Evolutionary conservation across 2,113 vertebrate species (phyloP).

Genomic region (Pelecanus crispus): DNA sequence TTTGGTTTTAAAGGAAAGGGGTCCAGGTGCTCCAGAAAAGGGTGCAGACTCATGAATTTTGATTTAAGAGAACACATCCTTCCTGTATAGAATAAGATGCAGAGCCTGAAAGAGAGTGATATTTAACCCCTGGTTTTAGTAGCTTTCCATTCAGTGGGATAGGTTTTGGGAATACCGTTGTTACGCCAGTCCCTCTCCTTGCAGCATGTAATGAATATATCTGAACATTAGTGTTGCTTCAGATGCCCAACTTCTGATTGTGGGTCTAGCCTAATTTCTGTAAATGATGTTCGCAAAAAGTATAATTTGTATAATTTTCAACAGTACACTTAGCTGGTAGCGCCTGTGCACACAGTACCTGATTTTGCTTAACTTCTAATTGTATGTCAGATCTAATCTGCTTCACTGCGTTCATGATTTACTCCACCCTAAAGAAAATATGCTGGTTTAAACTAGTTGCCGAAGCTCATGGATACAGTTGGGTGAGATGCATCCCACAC

Average conservation of each 20-base stretch:
- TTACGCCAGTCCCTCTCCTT: background rate
- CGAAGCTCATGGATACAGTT: background rate
- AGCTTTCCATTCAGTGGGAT: background rate
- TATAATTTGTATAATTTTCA: background rate
- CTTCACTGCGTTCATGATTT: background rate
- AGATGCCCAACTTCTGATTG: background rate
- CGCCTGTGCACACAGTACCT: background rate
- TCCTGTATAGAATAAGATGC: background rate
- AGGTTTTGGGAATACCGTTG: background rate
- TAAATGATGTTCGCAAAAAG: background rate
- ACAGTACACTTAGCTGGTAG: background rate
- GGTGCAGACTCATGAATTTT: background rate
- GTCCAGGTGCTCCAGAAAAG: background rate
- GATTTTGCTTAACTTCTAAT: background rate
- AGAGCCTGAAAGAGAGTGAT: background rate
- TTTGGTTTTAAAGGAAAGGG: background rate
- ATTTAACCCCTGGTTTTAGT: background rate
- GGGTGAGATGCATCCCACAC: background rate
- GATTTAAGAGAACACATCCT: background rate
- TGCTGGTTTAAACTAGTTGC: background rate
- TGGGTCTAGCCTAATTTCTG: background rate
- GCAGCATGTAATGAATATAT: background rate
- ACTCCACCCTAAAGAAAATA: background rate
- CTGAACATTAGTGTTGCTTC: background rate
- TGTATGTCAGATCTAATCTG: background rate